Evolutionary conservation across 2,797 vertebrate genomes (phyloP).

Genomic region (Gymnoscopelus braueri): DNA sequence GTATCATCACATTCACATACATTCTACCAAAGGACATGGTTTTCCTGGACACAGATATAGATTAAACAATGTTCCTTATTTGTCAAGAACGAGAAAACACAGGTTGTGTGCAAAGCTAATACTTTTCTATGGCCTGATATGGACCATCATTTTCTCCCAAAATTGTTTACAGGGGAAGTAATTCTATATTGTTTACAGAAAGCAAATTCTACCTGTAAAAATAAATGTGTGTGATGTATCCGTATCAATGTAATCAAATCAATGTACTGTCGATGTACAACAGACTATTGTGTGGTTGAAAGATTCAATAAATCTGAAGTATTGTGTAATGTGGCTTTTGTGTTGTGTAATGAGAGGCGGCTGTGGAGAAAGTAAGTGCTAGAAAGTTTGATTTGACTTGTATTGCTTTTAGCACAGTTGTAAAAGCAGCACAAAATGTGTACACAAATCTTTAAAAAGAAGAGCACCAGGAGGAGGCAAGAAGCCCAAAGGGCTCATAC

Average conservation of each 20-base stretch:
- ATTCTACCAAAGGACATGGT: constrained; percentile 66
- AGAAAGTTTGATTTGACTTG: no score
- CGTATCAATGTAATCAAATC: constrained; percentile 65
- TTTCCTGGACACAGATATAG: constrained; percentile 25
- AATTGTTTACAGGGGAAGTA: constrained; percentile 47
- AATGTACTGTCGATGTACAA: constrained; percentile 66
- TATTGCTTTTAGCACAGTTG: no score
- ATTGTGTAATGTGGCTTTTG: background rate
- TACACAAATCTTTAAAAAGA: no score
- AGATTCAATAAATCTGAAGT: constrained; percentile 60
- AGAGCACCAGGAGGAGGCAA: no score
- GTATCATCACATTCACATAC: constrained; percentile 28
- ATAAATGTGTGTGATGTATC: constrained; percentile 51
- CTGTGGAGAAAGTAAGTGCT: background rate
- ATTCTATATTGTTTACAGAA: constrained; percentile 56
- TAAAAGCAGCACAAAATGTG: no score
- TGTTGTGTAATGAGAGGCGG: background rate
- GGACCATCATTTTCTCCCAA: constrained; percentile 27
- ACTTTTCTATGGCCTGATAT: constrained; percentile 6
- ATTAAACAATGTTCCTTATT: background rate
- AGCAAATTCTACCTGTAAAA: constrained; percentile 43
- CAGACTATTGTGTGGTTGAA: constrained; percentile 55
- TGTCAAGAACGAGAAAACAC: constrained; percentile 15
- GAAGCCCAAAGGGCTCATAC: no score
- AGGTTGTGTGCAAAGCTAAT: constrained; percentile 11